Conservation (phyloP, 2,113 vertebrate species). For the Atrichornis clamosus region DNA sequence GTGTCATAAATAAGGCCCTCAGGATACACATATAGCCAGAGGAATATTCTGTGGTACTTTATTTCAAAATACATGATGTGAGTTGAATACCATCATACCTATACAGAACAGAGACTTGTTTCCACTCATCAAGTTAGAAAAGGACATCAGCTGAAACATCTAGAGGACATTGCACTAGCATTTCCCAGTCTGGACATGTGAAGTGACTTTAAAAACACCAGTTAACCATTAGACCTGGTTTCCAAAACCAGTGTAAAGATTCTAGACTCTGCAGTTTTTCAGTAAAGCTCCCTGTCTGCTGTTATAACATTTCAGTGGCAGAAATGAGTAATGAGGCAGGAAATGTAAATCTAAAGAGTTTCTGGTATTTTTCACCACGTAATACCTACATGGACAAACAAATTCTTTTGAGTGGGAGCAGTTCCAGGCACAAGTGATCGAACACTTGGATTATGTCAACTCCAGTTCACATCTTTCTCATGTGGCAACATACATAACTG, state of each 20-base stretch:
- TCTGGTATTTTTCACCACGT: not conserved
- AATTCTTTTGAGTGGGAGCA: not conserved
- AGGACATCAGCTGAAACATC: not conserved
- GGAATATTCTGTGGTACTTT: not conserved
- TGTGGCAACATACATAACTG: not conserved
- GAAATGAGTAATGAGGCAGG: not conserved
- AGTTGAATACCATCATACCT: not conserved
- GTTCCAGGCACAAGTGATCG: not conserved
- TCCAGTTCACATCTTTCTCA: not conserved
- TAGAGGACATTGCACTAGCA: not conserved
- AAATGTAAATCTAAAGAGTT: not conserved
- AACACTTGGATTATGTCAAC: not conserved
- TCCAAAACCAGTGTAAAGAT: not conserved
- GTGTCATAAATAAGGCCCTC: not conserved
- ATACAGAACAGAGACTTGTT: not conserved
- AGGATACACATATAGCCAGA: not conserved
- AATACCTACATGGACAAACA: not conserved
- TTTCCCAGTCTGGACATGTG: not conserved
- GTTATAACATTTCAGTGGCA: not conserved
- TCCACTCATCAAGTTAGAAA: not conserved
- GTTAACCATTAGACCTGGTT: not conserved
- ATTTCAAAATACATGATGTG: conserved; percentile 10
- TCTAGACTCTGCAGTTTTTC: not conserved
- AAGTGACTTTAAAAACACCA: not conserved
- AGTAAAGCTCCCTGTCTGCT: not conserved